These are phyloP conservation scores for Condylura cristata DNA, from an alignment of 2,113 vertebrate species.

Conservation along the genomic window DNA sequence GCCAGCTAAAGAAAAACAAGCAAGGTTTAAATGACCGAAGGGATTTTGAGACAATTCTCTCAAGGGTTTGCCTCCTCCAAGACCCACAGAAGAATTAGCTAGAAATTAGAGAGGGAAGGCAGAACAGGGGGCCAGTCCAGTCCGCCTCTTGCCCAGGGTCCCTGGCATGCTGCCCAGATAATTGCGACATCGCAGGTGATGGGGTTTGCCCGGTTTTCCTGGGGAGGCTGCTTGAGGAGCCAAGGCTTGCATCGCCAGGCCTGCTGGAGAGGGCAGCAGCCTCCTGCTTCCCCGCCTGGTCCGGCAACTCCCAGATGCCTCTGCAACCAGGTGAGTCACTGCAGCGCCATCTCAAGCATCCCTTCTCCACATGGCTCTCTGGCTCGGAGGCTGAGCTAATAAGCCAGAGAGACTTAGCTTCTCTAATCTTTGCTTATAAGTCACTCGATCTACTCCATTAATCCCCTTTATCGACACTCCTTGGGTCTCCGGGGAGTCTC, in stretches of 20 bases:
- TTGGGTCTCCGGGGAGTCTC: background rate
- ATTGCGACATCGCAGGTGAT: background rate
- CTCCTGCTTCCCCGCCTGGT: background rate
- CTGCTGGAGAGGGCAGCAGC: background rate
- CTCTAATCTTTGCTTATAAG: constrained; percentile 45
- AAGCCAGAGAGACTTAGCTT: background rate
- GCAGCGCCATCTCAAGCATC: background rate
- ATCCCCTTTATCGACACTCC: background rate
- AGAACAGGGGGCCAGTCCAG: fast-evolving
- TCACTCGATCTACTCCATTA: constrained; percentile 45
- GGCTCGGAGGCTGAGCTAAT: background rate
- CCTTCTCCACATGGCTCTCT: background rate
- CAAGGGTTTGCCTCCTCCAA: background rate
- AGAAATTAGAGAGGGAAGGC: constrained; percentile 7
- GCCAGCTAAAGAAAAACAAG: constrained; percentile 14
- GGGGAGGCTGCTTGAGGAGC: background rate
- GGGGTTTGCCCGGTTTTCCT: background rate
- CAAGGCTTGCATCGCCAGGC: background rate
- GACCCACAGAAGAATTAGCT: constrained; percentile 2
- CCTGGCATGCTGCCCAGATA: fast-evolving
- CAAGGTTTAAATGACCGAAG: constrained; percentile 33
- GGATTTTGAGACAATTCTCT: constrained; percentile 7
- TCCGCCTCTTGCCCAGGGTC: background rate
- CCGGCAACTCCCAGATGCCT: background rate
- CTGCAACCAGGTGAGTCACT: background rate